phyloP scores from a whole-genome alignment of 2,113 vertebrate genomes.

The Pteropus alecto region DNA sequence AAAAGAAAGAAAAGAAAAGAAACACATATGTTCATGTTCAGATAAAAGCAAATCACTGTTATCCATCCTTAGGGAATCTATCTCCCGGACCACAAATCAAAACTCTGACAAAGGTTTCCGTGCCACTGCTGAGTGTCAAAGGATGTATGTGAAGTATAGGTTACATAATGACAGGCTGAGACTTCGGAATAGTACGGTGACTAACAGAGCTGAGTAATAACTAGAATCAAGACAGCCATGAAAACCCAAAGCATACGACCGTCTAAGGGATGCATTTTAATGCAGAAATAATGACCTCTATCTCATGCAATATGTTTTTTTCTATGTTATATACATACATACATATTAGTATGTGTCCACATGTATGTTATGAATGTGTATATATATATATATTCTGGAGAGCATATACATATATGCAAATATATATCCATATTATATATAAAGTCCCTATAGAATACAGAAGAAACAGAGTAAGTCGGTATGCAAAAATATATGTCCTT shows the following conservation, averaged over 20 bases:
- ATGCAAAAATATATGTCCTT: background rate
- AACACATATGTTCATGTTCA: background rate
- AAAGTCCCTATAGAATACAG: background rate
- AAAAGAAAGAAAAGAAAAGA: background rate
- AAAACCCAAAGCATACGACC: background rate
- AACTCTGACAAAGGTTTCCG: background rate
- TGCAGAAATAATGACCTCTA: background rate
- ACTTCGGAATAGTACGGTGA: background rate
- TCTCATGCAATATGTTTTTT: background rate
- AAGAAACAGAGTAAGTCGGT: background rate
- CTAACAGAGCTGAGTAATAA: background rate
- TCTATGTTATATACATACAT: background rate
- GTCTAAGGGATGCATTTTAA: background rate
- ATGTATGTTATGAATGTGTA: background rate
- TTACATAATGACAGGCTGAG: background rate
- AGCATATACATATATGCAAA: background rate
- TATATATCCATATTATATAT: background rate
- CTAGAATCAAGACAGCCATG: background rate
- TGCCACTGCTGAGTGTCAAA: background rate
- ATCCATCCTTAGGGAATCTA: background rate
- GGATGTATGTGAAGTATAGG: background rate
- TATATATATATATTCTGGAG: background rate
- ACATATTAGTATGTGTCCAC: background rate
- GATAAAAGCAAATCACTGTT: conserved; percentile 4
- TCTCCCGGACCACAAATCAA: background rate